Evolutionary conservation across 1,140 invertebrate genomes (phyloP).

Genomic region (Leptoteleia sp.): DNA sequence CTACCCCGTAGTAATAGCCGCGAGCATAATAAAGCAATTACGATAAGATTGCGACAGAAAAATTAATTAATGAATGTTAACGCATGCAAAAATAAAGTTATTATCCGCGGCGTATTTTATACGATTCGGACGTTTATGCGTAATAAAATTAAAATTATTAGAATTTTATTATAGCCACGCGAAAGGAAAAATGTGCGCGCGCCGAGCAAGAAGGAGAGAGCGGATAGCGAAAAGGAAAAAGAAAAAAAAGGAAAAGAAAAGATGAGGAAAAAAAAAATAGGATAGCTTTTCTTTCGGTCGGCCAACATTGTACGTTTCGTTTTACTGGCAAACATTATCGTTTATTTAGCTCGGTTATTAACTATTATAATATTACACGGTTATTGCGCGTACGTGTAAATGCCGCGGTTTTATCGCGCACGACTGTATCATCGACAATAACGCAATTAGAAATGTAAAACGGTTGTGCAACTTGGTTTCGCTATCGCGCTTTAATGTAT

Average conservation of each 20-base stretch:
- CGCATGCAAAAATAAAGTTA: constrained; percentile 58
- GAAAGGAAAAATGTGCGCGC: constrained; percentile 14
- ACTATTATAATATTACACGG: constrained; percentile 51
- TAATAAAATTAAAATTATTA: constrained; percentile 63
- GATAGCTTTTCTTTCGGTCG: constrained; percentile 22
- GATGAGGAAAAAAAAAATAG: constrained; percentile 2
- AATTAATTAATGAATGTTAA: constrained; percentile 55
- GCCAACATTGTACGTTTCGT: constrained; percentile 42
- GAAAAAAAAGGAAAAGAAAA: too few species aligned
- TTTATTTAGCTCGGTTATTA: constrained; percentile 55
- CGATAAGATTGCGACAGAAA: constrained; percentile 44
- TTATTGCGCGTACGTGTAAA: constrained; percentile 43
- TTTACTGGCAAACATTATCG: constrained; percentile 54
- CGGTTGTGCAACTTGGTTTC: constrained; percentile 56
- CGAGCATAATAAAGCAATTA: constrained; percentile 44
- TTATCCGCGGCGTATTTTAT: constrained; percentile 51
- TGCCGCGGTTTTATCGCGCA: constrained; percentile 60
- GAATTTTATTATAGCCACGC: constrained; percentile 46
- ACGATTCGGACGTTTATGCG: constrained; percentile 53
- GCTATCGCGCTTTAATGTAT: constrained; percentile 62
- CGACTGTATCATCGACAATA: constrained; percentile 63
- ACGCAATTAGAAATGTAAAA: constrained; percentile 66
- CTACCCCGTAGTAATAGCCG: not conserved
- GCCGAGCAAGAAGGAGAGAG: constrained; percentile 4
- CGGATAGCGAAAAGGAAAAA: too few species aligned